Evolutionary conservation across 30 jellyfish, hydroid and myxozoan genomes (phyloP), one percentile per base, ranked within the genome.

Genomic region (Rhopilema esculentum): DNA sequence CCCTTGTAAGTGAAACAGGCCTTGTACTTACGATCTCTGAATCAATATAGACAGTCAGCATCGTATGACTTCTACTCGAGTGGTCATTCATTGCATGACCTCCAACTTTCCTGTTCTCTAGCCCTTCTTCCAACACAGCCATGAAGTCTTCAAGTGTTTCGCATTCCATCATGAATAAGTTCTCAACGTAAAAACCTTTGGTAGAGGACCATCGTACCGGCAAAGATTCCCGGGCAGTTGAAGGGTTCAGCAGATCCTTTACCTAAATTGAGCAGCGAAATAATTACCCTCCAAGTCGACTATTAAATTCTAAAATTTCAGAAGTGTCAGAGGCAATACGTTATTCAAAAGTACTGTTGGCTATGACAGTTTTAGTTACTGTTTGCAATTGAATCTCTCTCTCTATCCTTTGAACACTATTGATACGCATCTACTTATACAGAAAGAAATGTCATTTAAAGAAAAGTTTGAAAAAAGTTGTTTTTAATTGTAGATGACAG

Each of bases 51-150:
- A 96, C 89, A 52, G 97, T 96, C 64, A 96, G 75, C 96, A 96
- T 96, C 16, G 97, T 84, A 69, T 96, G 99, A 57, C 99, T 91
- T 77, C 99, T 69, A 74, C 99, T 96, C 19, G 99, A 96, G 79
- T 96, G 88, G 51, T 96, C 99, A 80, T 96, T 96, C 93, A 96
- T 68, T 17, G 97, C 91, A 74, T 96, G 98, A 0, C 86, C 95
- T 12, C 99, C 98, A 40, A 96, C 94, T 81, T 96, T 97, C n/a
- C 97, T 70, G 66, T 93, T 77, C 69, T 51, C 77, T 0, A 84
- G 89, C 23, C 98, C 99, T 66, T 96, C 99, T 27, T 76, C 85
- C 16, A 96, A 83, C 16, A 91, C 95, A 8, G 70, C 88, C 88
- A 96, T 75, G 79, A 96, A 26, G 52, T 96, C 98, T 21, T 87